Evolutionary conservation across 2,888 invertebrate species (phyloP), one percentile per base, ranked within the genome.

Genomic region (Laothoe populi): DNA sequence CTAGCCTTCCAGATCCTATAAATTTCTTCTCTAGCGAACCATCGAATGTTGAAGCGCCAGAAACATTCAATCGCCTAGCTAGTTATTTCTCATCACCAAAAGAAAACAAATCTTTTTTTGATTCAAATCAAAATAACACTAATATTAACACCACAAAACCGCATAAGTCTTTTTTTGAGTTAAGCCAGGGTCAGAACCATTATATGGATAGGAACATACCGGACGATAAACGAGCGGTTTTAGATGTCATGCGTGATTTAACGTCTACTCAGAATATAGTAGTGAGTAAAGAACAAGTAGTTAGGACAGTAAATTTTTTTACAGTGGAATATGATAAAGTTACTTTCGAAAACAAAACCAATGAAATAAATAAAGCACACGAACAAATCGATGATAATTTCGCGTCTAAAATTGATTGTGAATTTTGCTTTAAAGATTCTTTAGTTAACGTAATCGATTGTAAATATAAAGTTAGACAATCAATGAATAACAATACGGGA

Each of bases 141-240:
- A 19, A 35, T 10, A 16, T 31, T 2, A 86, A 88, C 38, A 65
- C 82, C 0, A 85, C 86, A 0, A 90, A 91, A 1, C 85, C 81
- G 45, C 77, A 86, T 19, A 92, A 92, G 70, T 86, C 92, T 89
- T 92, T 92, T 92, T 92, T 92, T 91, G 92, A 92, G 71, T 79
- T 92, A 61, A 92, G 92, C 74, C 69, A 73, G 69, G 67, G 64
- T 64, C 64, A 73, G 65, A 67, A 71, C 44, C 75, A 72, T 45
- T 67, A 76, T 58, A 66, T 60, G 53, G 64, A 59, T 31, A 49
- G 61, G 38, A 79, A 80, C 71, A 77, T 83, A 72, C 76, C 80
- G 63, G 64, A 71, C 40, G 72, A 76, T 7, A 74, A 64, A 53
- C 73, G 76, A 62, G 60, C 72, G 61, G 70, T 74, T 63, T 63